Evolutionary conservation across 2,888 invertebrate genomes (phyloP).

Genomic region (Torymus texanus): DNA sequence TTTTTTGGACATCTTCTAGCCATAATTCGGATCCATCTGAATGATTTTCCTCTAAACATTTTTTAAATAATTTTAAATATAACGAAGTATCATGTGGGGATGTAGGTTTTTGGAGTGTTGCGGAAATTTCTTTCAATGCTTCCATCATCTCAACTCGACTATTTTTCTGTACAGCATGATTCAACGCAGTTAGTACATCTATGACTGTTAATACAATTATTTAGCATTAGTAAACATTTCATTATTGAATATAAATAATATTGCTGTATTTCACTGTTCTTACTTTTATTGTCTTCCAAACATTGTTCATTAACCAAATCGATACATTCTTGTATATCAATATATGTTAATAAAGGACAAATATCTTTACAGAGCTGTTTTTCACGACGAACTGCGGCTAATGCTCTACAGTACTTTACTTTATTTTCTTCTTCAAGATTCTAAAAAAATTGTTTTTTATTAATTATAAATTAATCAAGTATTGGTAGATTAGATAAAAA

Average conservation of each 20-base stretch:
- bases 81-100: slow-evolving; percentile 77
- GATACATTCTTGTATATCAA: slow-evolving; percentile 82
- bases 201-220: slow-evolving; percentile 68
- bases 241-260: no score
- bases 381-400: slow-evolving; percentile 76
- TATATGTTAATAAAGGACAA: slow-evolving; percentile 80
- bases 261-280: neutral
- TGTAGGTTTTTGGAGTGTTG: slow-evolving; percentile 75
- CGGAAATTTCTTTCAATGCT: slow-evolving; percentile 76
- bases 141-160: slow-evolving; percentile 76
- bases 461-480: neutral
- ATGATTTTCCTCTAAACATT: slow-evolving; percentile 75
- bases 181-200: slow-evolving; percentile 78
- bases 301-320: slow-evolving; percentile 80
- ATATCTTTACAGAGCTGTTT: slow-evolving; percentile 76
- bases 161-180: slow-evolving; percentile 78
- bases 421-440: slow-evolving; percentile 78
- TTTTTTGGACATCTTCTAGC: slow-evolving; percentile 78
- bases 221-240: no score
- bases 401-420: slow-evolving; percentile 77
- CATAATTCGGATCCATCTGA: slow-evolving; percentile 78
- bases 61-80: slow-evolving; percentile 78
- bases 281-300: slow-evolving; percentile 78
- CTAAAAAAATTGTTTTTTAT: slow-evolving; percentile 66
- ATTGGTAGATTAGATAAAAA: neutral